Evolutionary conservation across 2,888 invertebrate genomes (phyloP).

Genomic region (Philereme vetulata): DNA sequence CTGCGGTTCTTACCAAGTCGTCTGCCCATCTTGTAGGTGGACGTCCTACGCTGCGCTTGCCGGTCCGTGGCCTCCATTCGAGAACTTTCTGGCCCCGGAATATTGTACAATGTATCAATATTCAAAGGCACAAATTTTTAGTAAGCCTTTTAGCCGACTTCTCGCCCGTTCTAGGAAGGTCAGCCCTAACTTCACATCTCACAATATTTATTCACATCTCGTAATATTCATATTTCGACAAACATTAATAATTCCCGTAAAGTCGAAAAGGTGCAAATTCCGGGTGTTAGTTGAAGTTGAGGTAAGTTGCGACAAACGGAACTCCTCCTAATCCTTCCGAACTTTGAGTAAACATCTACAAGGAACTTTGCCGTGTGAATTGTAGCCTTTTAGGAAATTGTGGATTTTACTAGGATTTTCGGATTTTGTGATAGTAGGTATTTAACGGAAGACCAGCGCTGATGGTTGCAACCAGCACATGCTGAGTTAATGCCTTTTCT

Average conservation of each 20-base stretch:
- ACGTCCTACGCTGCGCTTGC: too few species aligned
- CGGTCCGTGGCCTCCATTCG: too few species aligned
- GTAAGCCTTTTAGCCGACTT: too few species aligned
- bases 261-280: constrained; percentile 31
- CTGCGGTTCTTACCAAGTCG: too few species aligned
- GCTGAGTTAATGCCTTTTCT: too few species aligned
- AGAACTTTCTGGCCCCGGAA: too few species aligned
- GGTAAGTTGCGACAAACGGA: constrained; percentile 38
- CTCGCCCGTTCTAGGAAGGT: too few species aligned
- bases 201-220: constrained; percentile 4
- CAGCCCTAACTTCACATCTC: background rate
- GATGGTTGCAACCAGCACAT: too few species aligned
- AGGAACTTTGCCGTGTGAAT: constrained; percentile 32
- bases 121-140: too few species aligned
- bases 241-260: constrained; percentile 23
- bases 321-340: constrained; percentile 30
- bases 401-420: constrained; percentile 14
- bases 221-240: constrained; percentile 14
- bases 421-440: background rate
- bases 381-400: constrained; percentile 26
- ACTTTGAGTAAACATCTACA: constrained; percentile 37
- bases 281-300: constrained; percentile 26
- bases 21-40: too few species aligned
- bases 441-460: too few species aligned
- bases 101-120: too few species aligned